Evolutionary conservation across 1,140 invertebrate genomes (phyloP), one percentile per base, ranked within the genome.

Genomic region (Macrocentrus cingulum): DNA sequence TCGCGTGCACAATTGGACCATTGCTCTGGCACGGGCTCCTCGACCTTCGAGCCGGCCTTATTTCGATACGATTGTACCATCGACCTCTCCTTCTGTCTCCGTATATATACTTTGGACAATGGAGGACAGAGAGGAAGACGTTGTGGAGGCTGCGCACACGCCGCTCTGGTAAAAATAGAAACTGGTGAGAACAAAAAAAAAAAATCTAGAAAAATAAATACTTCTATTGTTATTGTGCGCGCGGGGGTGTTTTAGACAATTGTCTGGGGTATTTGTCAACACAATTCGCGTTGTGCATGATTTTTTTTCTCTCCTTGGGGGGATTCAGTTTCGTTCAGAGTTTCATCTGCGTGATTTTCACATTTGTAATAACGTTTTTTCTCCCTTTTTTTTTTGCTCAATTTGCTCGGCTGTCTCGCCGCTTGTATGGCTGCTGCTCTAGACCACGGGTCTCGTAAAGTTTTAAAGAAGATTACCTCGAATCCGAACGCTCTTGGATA

Each of bases 401-500:
- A 44, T 56, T 53, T 46, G 20, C 15, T 37, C 39, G 15, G 8
- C 11, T 42, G 48, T 52, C 49, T 41, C 16, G 44, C 36, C n/a
- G n/a, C n/a, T n/a, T n/a, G 32, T 48, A 54, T 60, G 39, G 49
- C 54, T 39, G 18, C 32, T 29, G 15, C 50, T 37, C 20, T 11
- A n/a, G 13, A 19, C 34, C 20, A 20, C 41, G 22, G 16, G 39
- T 16, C 46, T 61, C 60, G 55, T 61, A 61, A 57, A 61, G 32
- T 57, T 61, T 61, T 56, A 57, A 57, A 53, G 60, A 57, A 61
- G 60, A 61, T 61, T 61, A 55, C 50, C 34, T 36, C 29, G 49
- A 61, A 57, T 61, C 54, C 60, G 23, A 48, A 57, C 49, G 54
- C 49, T 61, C 53, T 37, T 39, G 36, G 29, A 53, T 46, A 11